Conservation (phyloP, 1,140 invertebrate genomes). For the Fopius arisanus region DNA sequence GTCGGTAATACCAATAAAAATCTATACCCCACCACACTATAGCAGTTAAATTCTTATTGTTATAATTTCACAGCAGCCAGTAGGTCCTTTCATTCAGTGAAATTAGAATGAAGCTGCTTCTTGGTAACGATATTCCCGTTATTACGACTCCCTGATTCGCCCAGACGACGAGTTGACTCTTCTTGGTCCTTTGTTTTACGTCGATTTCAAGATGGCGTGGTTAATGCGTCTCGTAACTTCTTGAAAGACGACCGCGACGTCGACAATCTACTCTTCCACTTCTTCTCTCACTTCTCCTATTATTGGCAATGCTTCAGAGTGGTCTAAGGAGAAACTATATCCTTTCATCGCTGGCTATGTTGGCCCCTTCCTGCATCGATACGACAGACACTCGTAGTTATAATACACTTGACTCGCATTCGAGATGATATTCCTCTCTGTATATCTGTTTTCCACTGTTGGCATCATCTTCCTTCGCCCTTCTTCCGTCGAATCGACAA, state of each 20-base stretch:
- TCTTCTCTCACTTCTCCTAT: background rate
- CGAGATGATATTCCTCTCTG: background rate
- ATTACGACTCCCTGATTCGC: background rate
- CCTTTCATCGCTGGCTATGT: background rate
- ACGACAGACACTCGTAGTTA: background rate
- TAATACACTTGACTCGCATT: background rate
- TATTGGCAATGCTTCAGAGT: conserved; percentile 12
- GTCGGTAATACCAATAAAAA: background rate
- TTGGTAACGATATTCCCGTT: background rate
- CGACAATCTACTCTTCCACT: background rate
- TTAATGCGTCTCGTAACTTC: conserved; percentile 33
- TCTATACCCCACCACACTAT: background rate
- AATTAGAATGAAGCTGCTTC: background rate
- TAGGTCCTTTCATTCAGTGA: background rate
- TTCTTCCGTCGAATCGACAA: background rate
- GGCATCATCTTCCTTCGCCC: background rate
- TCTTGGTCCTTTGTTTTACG: conserved; percentile 26
- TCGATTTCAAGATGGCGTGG: conserved; percentile 25
- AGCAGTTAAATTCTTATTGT: conserved; percentile 25
- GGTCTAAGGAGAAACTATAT: background rate
- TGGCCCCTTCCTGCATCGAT: background rate
- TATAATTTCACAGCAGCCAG: conserved; percentile 32
- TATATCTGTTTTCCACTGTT: background rate
- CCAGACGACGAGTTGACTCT: background rate
- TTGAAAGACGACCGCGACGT: conserved; percentile 26